These are phyloP conservation scores for Bradypodion pumilum DNA, from an alignment of 2,797 vertebrate species.

Conservation along the genomic window DNA sequence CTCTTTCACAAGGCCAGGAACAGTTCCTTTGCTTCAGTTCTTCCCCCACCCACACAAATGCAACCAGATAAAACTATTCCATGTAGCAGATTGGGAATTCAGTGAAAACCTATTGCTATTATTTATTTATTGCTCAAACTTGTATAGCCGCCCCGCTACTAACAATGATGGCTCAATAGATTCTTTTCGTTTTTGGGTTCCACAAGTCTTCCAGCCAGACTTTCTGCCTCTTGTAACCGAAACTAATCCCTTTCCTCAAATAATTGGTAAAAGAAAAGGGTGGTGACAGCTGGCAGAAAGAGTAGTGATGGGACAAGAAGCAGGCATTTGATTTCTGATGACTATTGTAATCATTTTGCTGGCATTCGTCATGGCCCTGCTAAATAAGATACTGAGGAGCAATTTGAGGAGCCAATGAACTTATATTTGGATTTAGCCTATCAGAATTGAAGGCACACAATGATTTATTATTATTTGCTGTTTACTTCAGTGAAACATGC, in stretches of 20 bases:
- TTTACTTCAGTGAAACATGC: neutral
- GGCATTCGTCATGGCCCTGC: neutral
- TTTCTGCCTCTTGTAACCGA: conserved; percentile 7
- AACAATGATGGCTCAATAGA: conserved; percentile 53
- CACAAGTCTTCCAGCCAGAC: conserved; percentile 34
- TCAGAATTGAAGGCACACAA: no score
- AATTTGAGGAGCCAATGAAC: neutral
- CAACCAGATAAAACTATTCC: conserved; percentile 56
- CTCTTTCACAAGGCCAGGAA: conserved; percentile 32
- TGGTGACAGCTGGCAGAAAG: conserved; percentile 2
- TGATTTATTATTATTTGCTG: no score
- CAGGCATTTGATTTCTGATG: neutral
- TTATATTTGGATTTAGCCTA: neutral
- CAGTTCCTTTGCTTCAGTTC: conserved; percentile 41
- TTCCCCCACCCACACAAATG: conserved; percentile 39
- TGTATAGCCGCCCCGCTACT: no score
- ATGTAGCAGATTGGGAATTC: conserved; percentile 52
- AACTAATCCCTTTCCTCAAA: conserved; percentile 10
- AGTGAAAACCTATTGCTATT: conserved; percentile 62
- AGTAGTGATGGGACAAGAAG: conserved; percentile 3
- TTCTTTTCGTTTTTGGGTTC: conserved; percentile 59
- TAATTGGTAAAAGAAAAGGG: conserved; percentile 32
- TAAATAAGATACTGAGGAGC: conserved; percentile 10
- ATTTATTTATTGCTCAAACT: no score
- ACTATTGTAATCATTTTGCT: rapidly evolving